Conservation (phyloP, 2,113 vertebrate genomes). For the Notothenia rossii region DNA sequence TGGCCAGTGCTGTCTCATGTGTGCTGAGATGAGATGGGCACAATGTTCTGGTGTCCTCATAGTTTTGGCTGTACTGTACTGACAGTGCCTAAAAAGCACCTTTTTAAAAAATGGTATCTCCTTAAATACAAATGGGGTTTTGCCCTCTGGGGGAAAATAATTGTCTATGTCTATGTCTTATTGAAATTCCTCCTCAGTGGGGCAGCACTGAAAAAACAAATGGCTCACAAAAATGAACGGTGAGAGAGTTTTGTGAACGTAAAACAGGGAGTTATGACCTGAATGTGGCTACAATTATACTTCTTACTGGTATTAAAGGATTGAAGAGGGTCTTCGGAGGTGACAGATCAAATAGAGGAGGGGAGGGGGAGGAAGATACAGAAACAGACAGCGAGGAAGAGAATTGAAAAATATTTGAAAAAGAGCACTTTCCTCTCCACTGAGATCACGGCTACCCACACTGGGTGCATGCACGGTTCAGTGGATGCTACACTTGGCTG, state of each 20-base stretch:
- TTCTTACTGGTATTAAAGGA: slow-evolving; percentile 70
- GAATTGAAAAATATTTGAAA: background rate
- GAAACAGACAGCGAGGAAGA: slow-evolving; percentile 15
- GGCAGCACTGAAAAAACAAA: background rate
- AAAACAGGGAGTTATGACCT: slow-evolving; percentile 65
- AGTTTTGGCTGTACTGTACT: too few species aligned
- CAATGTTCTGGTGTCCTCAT: too few species aligned
- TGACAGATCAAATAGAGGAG: too few species aligned
- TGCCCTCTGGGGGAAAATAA: background rate
- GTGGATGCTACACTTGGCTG: slow-evolving; percentile 19
- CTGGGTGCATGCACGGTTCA: slow-evolving; percentile 8
- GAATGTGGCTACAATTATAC: slow-evolving; percentile 73
- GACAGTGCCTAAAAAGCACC: too few species aligned
- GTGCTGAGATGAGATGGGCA: too few species aligned
- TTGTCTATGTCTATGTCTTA: background rate
- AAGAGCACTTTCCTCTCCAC: slow-evolving; percentile 41
- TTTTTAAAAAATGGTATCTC: too few species aligned
- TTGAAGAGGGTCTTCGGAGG: slow-evolving; percentile 26
- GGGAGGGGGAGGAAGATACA: background rate
- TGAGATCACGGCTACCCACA: slow-evolving; percentile 41
- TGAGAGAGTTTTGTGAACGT: slow-evolving; percentile 31
- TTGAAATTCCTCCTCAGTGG: slow-evolving; percentile 18
- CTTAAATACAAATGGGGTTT: background rate
- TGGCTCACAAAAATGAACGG: background rate
- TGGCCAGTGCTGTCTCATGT: background rate